Conservation (phyloP, 2,113 vertebrate species). For the Heterocephalus glaber region DNA sequence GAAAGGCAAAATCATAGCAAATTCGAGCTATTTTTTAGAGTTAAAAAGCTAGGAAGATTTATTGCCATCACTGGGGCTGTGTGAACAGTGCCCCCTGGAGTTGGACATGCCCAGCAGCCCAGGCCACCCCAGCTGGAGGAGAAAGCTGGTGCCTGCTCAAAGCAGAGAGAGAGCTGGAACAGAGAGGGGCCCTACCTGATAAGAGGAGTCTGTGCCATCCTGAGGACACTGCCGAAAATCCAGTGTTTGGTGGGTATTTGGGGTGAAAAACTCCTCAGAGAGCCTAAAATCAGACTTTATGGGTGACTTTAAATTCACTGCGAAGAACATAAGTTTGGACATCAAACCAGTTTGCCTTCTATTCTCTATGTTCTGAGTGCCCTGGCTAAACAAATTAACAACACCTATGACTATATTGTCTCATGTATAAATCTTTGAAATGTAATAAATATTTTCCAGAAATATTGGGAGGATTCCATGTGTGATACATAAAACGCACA, state of each 20-base stretch:
- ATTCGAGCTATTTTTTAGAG: neutral
- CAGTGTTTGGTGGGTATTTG: neutral
- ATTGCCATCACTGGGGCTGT: neutral
- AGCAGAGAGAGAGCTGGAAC: neutral
- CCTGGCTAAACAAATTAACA: neutral
- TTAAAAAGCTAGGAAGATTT: neutral
- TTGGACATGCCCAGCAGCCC: neutral
- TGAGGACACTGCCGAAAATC: neutral
- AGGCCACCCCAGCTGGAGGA: neutral
- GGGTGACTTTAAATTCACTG: neutral
- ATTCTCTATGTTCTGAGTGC: neutral
- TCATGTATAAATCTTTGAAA: neutral
- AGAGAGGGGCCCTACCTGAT: too few relatives aligned
- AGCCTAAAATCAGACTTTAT: neutral
- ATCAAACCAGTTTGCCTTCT: neutral
- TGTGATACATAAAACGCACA: neutral
- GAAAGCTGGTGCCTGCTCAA: neutral
- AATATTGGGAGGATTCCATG: neutral
- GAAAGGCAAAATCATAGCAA: neutral
- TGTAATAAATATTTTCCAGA: neutral
- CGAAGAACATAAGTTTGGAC: neutral
- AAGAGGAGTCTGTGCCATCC: neutral
- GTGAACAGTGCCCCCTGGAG: neutral
- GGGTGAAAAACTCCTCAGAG: neutral
- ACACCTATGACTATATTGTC: neutral